These are phyloP conservation scores for Eilema caniola DNA, from an alignment of 2,888 invertebrate species.

Conservation along the genomic window DNA sequence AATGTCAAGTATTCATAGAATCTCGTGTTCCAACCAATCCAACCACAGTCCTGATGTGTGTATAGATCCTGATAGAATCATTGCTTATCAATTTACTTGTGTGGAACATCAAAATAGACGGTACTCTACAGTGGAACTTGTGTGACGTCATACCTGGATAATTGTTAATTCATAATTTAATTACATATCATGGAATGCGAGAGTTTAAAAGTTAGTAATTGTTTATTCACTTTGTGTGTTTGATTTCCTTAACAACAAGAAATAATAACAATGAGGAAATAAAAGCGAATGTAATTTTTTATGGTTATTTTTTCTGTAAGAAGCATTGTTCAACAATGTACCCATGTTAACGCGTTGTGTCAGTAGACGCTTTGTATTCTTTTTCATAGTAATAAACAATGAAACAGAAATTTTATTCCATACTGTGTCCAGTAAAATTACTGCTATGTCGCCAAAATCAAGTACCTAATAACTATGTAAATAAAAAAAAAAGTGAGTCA, in stretches of 20 bases:
- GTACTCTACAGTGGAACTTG: not conserved
- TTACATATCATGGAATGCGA: too few relatives aligned
- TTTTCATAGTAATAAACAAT: not conserved
- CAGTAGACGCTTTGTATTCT: too few relatives aligned
- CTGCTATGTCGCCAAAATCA: too few relatives aligned
- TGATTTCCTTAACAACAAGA: not conserved
- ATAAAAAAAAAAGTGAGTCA: too few relatives aligned
- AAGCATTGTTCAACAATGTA: not conserved
- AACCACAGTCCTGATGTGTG: too few relatives aligned
- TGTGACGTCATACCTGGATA: not conserved
- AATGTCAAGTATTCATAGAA: too few relatives aligned
- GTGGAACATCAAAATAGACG: not conserved
- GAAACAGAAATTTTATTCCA: too few relatives aligned
- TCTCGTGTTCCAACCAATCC: too few relatives aligned
- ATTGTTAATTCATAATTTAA: not conserved
- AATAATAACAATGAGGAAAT: not conserved
- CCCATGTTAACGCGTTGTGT: not conserved
- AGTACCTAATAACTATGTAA: too few relatives aligned
- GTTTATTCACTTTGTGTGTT: not conserved
- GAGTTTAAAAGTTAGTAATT: too few relatives aligned
- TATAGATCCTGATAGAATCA: too few relatives aligned
- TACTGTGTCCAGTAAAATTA: too few relatives aligned
- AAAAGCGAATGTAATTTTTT: not conserved
- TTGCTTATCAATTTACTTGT: not conserved
- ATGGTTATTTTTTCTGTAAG: not conserved